phyloP scores from a whole-genome alignment of 2,888 invertebrate genomes.

The Nudaria mundana region DNA sequence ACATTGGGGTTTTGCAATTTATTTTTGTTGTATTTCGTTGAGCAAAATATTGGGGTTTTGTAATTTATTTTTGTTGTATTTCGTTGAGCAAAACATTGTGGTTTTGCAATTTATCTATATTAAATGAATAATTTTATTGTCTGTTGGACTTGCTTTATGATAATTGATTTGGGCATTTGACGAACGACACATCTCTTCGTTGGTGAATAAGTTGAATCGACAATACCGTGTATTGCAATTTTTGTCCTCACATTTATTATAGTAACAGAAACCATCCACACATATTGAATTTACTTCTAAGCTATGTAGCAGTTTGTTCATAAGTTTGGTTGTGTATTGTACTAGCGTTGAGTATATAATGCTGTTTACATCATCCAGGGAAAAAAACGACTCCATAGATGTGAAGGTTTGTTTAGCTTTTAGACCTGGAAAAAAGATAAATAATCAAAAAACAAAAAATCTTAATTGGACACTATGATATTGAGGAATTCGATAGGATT shows the following conservation, averaged over 20 bases:
- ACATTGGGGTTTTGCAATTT: too few species aligned
- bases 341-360: slow-evolving; percentile 42
- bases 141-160: slow-evolving; percentile 9
- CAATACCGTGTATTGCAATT: slow-evolving; percentile 42
- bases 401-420: slow-evolving; percentile 17
- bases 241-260: slow-evolving; percentile 38
- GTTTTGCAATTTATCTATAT: background rate
- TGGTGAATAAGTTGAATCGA: slow-evolving; percentile 47
- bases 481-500: too few species aligned
- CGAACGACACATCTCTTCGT: slow-evolving; percentile 38
- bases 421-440: slow-evolving; percentile 36
- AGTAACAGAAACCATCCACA: slow-evolving; percentile 50
- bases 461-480: too few species aligned
- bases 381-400: slow-evolving; percentile 11
- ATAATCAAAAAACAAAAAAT: too few species aligned
- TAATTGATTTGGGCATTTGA: slow-evolving; percentile 17
- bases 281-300: slow-evolving; percentile 48
- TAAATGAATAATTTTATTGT: slow-evolving; percentile 18
- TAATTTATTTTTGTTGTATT: slow-evolving; percentile 36
- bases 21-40: too few species aligned
- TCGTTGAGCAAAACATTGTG: slow-evolving; percentile 30
- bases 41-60: too few species aligned
- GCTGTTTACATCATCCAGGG: slow-evolving; percentile 23
- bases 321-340: slow-evolving; percentile 44
- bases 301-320: slow-evolving; percentile 45